phyloP scores from a whole-genome alignment of 2,113 vertebrate species.

The Leptobrachium ailaonicum region DNA sequence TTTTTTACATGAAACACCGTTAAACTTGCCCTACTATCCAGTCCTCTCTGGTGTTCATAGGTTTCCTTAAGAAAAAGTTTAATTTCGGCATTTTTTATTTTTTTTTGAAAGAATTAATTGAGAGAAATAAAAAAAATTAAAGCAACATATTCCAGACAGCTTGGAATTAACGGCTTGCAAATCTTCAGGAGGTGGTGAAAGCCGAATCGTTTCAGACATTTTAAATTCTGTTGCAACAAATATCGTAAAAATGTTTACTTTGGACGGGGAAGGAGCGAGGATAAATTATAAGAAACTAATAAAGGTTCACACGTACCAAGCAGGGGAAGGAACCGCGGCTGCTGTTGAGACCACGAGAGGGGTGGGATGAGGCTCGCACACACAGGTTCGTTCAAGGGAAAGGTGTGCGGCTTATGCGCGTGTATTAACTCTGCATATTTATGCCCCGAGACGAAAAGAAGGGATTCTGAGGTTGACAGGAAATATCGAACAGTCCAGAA shows the following conservation, averaged over 20 bases:
- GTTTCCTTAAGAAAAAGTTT: not conserved
- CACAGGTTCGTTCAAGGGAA: conserved; percentile 1
- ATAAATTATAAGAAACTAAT: conserved; percentile 41
- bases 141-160: conserved; percentile 45
- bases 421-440: conserved; percentile 11
- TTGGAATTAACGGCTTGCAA: conserved; percentile 50
- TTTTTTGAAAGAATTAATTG: not conserved
- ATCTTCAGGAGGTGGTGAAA: conserved; percentile 59
- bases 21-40: too few relatives aligned
- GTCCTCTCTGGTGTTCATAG: not conserved
- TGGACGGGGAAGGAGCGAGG: conserved; percentile 53
- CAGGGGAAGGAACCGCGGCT: conserved; percentile 21
- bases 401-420: not conserved
- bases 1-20: not conserved
- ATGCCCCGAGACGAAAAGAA: not conserved
- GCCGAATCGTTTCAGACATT: conserved; percentile 54
- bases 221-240: conserved; percentile 60
- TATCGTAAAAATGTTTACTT: conserved; percentile 57
- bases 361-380: conserved; percentile 12
- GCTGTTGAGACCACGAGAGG: not conserved
- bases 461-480: not conserved
- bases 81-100: conserved; percentile 23
- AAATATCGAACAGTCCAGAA: not conserved
- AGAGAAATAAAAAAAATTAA: conserved; percentile 45
- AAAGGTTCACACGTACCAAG: conserved; percentile 37